A percentile compares a stretch with the other conserved stretches of the same genome.
These are phyloP conservation scores for Venturia canescens DNA, from an alignment of 1,140 invertebrate species.

Conservation along the genomic window DNA sequence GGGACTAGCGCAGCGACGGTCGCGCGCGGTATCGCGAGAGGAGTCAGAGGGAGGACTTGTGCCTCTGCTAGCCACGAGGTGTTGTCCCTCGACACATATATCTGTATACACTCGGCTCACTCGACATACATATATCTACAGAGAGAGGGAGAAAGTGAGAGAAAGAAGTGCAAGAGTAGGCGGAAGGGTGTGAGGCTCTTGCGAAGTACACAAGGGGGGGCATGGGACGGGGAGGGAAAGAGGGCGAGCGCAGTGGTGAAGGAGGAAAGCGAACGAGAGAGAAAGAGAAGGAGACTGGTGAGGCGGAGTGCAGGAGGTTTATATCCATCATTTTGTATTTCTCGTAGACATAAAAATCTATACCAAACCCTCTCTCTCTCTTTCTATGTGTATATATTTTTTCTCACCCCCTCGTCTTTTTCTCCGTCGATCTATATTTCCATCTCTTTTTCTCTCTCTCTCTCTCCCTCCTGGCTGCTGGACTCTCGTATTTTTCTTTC, in stretches of 20 bases:
- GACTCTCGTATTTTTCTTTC: too few species aligned
- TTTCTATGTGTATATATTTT: background rate
- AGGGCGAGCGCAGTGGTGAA: conserved; percentile 16
- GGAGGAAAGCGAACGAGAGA: conserved; percentile 24
- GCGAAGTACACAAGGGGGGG: conserved; percentile 44
- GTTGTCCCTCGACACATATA: conserved; percentile 37
- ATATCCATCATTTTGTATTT: conserved; percentile 77
- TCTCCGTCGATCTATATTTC: background rate
- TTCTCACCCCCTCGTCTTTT: background rate
- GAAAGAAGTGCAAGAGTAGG: conserved; percentile 43
- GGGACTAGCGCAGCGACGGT: conserved; percentile 44
- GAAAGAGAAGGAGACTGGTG: conserved; percentile 47
- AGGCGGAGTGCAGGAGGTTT: conserved; percentile 67
- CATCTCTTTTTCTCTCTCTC: conserved; percentile 23
- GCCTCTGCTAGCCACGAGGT: conserved; percentile 47
- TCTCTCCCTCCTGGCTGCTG: conserved; percentile 29
- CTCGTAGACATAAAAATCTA: conserved; percentile 70
- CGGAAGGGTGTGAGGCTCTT: conserved; percentile 50
- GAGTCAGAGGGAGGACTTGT: conserved; percentile 55
- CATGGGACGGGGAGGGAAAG: conserved; percentile 47
- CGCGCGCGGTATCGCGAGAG: conserved; percentile 34
- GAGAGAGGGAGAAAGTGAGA: conserved; percentile 49
- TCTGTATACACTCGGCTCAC: background rate
- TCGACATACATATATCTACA: background rate
- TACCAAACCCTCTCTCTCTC: conserved; percentile 47